phyloP scores from a whole-genome alignment of 2,888 invertebrate genomes.

The Lasioglossum malachurum region DNA sequence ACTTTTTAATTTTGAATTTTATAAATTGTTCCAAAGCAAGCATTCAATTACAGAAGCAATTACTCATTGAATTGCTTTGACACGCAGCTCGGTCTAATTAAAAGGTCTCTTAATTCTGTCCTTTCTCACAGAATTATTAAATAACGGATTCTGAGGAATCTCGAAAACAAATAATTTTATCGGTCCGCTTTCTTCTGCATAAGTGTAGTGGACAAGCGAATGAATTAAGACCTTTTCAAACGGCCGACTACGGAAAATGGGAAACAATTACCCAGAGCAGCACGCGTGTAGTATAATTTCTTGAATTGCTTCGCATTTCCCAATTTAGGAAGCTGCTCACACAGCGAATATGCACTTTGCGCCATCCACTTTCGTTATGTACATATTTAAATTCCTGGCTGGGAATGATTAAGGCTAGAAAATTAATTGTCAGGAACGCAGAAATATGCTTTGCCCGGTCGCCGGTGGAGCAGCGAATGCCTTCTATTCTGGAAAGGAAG shows the following conservation, averaged over 20 bases:
- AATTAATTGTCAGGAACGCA: background rate
- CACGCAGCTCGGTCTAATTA: too few relatives aligned
- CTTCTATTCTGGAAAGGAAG: slow-evolving; percentile 24
- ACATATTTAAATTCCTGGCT: background rate
- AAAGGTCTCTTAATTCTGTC: too few relatives aligned
- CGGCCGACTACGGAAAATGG: background rate
- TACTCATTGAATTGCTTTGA: too few relatives aligned
- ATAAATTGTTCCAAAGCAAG: too few relatives aligned
- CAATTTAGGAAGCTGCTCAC: background rate
- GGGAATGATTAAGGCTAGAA: background rate
- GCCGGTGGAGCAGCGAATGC: background rate
- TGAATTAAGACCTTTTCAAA: background rate
- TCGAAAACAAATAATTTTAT: too few relatives aligned
- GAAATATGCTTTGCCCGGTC: background rate
- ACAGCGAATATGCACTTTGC: background rate
- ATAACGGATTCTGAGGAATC: too few relatives aligned
- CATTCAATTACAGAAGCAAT: too few relatives aligned
- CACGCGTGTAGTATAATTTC: background rate
- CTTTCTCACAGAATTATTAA: too few relatives aligned
- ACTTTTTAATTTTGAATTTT: too few relatives aligned
- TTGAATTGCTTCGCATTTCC: background rate
- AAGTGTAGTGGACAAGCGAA: background rate
- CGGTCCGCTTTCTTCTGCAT: background rate
- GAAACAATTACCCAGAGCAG: background rate
- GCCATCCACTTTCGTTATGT: background rate